Evolutionary conservation across 2,888 invertebrate species (phyloP), one percentile per base, ranked within the genome.

Genomic region (Sarcophaga caerulescens): DNA sequence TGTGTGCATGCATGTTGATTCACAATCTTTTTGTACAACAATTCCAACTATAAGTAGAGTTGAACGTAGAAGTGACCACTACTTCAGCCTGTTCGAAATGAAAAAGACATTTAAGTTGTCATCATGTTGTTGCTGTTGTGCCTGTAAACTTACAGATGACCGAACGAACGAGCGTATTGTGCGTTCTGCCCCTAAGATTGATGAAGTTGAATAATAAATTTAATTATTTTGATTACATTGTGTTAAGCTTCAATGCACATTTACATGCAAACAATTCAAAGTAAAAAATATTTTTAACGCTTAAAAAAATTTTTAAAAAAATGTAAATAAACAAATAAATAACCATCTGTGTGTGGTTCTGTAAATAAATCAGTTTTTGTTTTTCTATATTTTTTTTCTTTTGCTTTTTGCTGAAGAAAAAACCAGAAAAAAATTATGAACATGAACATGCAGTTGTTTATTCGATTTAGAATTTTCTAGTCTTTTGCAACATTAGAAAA

Each of bases 151-250:
- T 35, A 35, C 35, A 35, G 35, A 35, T 35, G 35, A 35, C 10
- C 35, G 35, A 35, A 1, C 35, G 1, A 35, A 2, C 35, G 35
- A 35, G 35, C 1, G 8, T 10, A 35, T 62, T 44, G 25, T 66
- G 45, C 19, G 10, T 66, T 59, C 35, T 35, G 47, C n/a, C 66
- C 21, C 66, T 68, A 88, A 87, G 89, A 89, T 89, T 88, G 89
- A 89, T 89, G 88, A 87, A 87, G 88, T 89, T 88, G 88, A 89
- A 89, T 89, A 89, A 89, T 89, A 89, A 89, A 89, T 89, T 88
- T 89, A 89, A 89, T 89, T 89, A 89, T 88, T 89, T 88, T 89
- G 87, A 89, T 89, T 89, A 88, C 88, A 75, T 84, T 83, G 75
- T 74, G 81, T 81, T 79, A 71, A 82, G 79, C 74, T 66, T 70